A percentile compares a stretch with the other conserved stretches of the same genome.
phyloP scores from a whole-genome alignment of 2,888 invertebrate species.

The Balanococcus diminutus region DNA sequence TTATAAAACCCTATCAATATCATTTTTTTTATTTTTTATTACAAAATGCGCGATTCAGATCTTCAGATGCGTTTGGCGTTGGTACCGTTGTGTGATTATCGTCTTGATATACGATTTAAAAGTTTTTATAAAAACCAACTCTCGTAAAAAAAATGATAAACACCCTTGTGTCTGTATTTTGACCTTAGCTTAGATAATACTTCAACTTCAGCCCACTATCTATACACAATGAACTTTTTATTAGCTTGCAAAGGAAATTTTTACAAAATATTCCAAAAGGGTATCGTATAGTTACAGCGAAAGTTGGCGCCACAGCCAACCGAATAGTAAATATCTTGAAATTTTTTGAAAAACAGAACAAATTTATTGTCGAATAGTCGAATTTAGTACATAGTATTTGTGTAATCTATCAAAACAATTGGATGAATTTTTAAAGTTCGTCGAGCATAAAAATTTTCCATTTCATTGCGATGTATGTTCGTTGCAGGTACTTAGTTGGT shows the following conservation, averaged over 20 bases:
- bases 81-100: neutral
- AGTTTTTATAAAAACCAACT: neutral
- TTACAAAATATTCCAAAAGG: neutral
- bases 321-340: neutral
- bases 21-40: neutral
- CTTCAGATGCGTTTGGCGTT: neutral
- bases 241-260: neutral
- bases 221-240: neutral
- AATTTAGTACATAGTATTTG: neutral
- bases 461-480: too few species aligned
- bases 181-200: neutral
- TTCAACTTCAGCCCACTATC: neutral
- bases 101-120: slow-evolving; percentile 1
- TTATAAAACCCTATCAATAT: slow-evolving; percentile 18
- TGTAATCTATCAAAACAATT: neutral
- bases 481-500: too few species aligned
- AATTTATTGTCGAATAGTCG: neutral
- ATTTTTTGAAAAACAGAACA: neutral
- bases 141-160: slow-evolving; percentile 15
- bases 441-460: too few species aligned
- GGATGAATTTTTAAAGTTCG: neutral
- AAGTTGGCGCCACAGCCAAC: neutral
- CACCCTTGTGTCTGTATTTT: neutral
- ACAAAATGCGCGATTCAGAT: neutral
- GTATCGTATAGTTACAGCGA: neutral